phyloP scores from a whole-genome alignment of 1,140 invertebrate genomes.

The Ctenoplectra terminalis region DNA sequence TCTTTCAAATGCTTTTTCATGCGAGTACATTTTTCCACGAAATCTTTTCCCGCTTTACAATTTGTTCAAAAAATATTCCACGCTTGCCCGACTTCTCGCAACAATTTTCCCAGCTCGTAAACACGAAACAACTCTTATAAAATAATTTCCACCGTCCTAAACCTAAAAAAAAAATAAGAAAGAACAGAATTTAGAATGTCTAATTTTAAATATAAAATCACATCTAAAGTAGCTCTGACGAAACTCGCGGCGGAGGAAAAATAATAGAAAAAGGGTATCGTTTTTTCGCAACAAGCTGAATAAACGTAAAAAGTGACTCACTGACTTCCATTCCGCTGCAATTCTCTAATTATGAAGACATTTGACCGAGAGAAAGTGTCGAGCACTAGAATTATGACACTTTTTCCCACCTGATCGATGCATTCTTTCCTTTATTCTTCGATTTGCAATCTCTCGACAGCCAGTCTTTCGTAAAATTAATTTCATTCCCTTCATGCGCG shows the following conservation, averaged over 20 bases:
- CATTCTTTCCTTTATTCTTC: background rate
- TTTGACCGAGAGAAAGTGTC: conserved; percentile 34
- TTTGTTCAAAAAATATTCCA: too few relatives aligned
- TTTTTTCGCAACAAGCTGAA: background rate
- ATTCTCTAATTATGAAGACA: conserved; percentile 27
- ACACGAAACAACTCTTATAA: too few relatives aligned
- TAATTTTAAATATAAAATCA: background rate
- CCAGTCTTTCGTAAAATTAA: background rate
- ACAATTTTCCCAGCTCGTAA: too few relatives aligned
- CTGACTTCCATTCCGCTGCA: conserved; percentile 6
- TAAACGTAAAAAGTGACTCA: background rate
- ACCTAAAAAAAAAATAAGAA: too few relatives aligned
- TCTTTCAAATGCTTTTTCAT: too few relatives aligned
- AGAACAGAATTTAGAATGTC: background rate
- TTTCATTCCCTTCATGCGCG: background rate
- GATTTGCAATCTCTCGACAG: too few relatives aligned
- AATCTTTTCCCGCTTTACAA: too few relatives aligned
- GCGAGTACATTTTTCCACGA: too few relatives aligned
- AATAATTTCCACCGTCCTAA: too few relatives aligned
- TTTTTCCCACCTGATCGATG: background rate
- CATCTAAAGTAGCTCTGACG: background rate
- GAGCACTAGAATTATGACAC: background rate
- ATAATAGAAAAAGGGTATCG: background rate
- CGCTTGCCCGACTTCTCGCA: too few relatives aligned
- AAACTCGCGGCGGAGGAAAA: background rate